These are phyloP conservation scores for Microplitis demolitor DNA, from an alignment of 1,140 invertebrate species.

Conservation along the genomic window DNA sequence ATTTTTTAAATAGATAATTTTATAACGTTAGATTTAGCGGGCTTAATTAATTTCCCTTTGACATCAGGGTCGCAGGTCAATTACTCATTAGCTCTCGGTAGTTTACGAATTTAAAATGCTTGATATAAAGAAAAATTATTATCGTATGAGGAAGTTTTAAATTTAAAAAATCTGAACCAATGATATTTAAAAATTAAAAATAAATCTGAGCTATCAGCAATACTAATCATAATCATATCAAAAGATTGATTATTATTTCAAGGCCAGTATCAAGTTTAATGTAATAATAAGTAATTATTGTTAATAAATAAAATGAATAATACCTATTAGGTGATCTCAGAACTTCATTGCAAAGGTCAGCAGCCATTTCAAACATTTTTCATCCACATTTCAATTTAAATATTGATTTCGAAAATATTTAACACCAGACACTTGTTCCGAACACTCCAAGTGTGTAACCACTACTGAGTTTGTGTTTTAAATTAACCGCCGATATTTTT, in stretches of 20 bases:
- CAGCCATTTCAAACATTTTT: slow-evolving; percentile 44
- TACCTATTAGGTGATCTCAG: slow-evolving; percentile 48
- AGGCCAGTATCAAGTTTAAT: background rate
- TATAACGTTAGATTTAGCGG: slow-evolving; percentile 16
- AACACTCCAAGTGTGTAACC: background rate
- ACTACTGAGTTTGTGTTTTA: background rate
- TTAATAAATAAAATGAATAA: background rate
- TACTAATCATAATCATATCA: background rate
- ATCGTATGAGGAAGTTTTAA: slow-evolving; percentile 23
- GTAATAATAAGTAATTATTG: background rate
- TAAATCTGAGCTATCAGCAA: background rate
- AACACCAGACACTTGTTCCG: background rate
- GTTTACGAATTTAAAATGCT: background rate
- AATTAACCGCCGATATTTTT: background rate
- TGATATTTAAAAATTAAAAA: background rate
- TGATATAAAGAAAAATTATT: background rate
- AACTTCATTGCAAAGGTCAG: slow-evolving; percentile 50
- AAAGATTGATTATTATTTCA: background rate
- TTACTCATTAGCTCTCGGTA: slow-evolving; percentile 56
- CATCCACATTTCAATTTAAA: background rate
- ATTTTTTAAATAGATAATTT: background rate
- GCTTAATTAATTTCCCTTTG: slow-evolving; percentile 28
- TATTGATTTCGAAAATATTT: background rate
- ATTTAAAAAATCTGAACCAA: slow-evolving; percentile 22
- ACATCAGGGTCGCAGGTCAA: slow-evolving; percentile 50